phyloP scores from a whole-genome alignment of 2,888 invertebrate genomes.

The Torymus tubicola region DNA sequence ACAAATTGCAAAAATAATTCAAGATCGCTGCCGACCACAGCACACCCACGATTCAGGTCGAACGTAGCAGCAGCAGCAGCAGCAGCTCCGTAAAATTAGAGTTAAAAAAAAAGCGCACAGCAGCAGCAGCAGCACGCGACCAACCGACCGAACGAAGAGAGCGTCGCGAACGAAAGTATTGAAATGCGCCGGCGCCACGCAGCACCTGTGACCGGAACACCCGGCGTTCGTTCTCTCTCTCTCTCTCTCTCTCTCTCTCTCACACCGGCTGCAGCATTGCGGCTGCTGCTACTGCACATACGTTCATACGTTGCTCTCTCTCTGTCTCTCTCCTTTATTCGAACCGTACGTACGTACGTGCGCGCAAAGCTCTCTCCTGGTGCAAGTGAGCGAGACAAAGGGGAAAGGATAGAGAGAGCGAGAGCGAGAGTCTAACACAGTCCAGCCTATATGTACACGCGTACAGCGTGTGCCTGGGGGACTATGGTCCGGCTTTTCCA shows the following conservation, averaged over 20 bases:
- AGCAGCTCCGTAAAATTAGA: no score
- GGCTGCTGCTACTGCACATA: not conserved
- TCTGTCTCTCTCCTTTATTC: constrained; percentile 21
- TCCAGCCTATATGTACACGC: constrained; percentile 3
- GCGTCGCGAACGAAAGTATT: constrained; percentile 22
- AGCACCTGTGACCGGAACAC: constrained; percentile 30
- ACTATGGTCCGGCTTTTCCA: constrained; percentile 50
- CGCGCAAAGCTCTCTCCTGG: constrained; percentile 7
- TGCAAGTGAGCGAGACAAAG: constrained; percentile 12
- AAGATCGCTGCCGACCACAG: no score
- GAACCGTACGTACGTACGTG: constrained; percentile 24
- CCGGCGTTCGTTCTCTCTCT: not conserved
- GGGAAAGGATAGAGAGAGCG: constrained; percentile 25
- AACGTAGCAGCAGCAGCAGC: no score
- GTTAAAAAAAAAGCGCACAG: no score
- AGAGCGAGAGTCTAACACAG: constrained; percentile 30
- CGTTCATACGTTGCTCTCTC: not conserved
- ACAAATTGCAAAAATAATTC: no score
- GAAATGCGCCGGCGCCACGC: constrained; percentile 19
- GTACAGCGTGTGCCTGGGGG: constrained; percentile 41
- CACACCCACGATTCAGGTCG: no score
- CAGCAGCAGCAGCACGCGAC: no score
- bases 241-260: no score
- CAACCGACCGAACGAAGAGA: not conserved
- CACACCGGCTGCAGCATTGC: not conserved